phyloP scores from a whole-genome alignment of 2,797 vertebrate genomes.

The Notolepis coatsorum region DNA sequence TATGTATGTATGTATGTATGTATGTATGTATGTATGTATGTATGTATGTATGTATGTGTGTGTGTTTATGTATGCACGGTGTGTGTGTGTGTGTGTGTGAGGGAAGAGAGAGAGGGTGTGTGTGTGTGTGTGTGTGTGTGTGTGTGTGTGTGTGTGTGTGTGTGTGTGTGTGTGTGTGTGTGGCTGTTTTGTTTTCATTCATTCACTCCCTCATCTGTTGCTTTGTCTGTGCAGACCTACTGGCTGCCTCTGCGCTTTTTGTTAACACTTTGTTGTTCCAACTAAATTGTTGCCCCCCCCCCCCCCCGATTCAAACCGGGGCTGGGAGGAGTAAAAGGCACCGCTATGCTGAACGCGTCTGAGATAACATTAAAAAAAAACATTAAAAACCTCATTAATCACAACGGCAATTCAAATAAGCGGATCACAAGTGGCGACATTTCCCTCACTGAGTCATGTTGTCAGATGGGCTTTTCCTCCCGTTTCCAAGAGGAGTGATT shows the following conservation, averaged over 20 bases:
- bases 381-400: background rate
- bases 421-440: constrained; percentile 43
- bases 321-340: constrained; percentile 24
- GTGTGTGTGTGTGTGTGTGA: background rate
- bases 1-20: background rate
- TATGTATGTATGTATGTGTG: background rate
- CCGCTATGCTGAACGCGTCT: background rate
- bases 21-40: background rate
- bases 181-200: constrained; percentile 69
- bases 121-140: constrained; percentile 3
- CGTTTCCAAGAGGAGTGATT: constrained; percentile 31
- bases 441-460: constrained; percentile 15
- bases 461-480: no score
- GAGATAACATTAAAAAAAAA: background rate
- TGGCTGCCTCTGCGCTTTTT: constrained; percentile 64
- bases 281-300: constrained; percentile 39
- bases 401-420: constrained; percentile 14
- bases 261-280: constrained; percentile 56
- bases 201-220: constrained; percentile 41
- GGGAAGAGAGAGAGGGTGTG: no score
- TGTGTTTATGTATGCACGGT: background rate
- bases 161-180: constrained; percentile 16
- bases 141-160: background rate
- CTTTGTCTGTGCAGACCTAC: constrained; percentile 57
- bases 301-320: constrained; percentile 25